Base-by-base conservation (phyloP, 2,888 invertebrate species). In the Ectobius pallidus region DNA sequence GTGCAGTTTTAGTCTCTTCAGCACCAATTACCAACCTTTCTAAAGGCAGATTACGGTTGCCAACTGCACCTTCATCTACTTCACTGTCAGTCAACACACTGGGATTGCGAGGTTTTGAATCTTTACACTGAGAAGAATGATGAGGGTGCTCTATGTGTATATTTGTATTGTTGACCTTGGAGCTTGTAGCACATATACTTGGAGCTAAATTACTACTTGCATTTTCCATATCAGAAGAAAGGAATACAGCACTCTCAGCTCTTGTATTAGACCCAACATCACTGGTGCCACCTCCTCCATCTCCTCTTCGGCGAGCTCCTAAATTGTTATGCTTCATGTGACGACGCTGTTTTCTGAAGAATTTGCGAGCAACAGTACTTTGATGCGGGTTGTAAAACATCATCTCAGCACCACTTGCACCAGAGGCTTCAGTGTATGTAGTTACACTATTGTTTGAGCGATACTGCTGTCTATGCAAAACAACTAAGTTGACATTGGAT, bases 311-410 rank as follows among this genome's bases (percentile, higher is more conserved):
- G 0, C 91, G 87, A 18, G 90, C 83, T 69, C 91, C 91, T 25
- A 93, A 84, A 73, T 77, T 92, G 78, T 90, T 91, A 72, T 91
- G 88, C 79, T 91, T 92, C 68, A 89, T 87, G 77, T 92, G 85
- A 61, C 92, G 87, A 72, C 92, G 87, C 80, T 94, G 95, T 78
- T 93, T 94, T 78, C 93, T 93, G 83, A 97, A 97, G 81, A 96
- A 97, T 80, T 95, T 95, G 76, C 94, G 89, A 0, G 97, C 97
- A 0, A 95, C 95, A 44, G 94, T 95, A 82, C 95, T 96, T 83
- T 97, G 97, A 81, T 94, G 93, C 0, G 96, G 95, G 82, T 97
- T 96, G 81, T 96, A 96, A 82, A 96, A 97, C 80, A 93, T 87
- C 75, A 94, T 93, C 75, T 94, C 93, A 0, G 92, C 91, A 0